Evolutionary conservation across 92 coral and sea anemone genomes (phyloP).

Genomic region (Micromussa lordhowensis): DNA sequence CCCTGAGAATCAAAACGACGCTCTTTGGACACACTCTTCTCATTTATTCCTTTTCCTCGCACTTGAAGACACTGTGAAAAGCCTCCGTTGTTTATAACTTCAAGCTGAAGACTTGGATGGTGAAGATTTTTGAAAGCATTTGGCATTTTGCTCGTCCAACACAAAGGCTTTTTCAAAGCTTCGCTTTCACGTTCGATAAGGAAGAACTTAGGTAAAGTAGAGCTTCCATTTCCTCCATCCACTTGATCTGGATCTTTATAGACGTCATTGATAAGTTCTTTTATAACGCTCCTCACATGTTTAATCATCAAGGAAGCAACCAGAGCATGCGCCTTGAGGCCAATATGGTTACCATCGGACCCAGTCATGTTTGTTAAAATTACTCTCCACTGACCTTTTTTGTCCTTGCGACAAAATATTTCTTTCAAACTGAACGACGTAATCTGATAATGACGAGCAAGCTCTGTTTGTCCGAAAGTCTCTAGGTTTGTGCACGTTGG

Average conservation of each 20-base stretch:
- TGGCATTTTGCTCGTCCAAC: slow-evolving; percentile 76
- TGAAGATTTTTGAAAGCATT: no score
- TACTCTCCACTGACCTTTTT: no score
- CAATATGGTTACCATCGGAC: no score
- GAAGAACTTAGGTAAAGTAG: no score
- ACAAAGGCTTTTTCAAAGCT: slow-evolving; percentile 45
- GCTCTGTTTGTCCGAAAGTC: slow-evolving; percentile 57
- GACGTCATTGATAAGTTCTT: neutral
- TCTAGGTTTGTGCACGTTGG: slow-evolving; percentile 63
- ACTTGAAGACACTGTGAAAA: neutral
- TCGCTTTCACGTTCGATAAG: slow-evolving; percentile 7
- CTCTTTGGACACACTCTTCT: neutral
- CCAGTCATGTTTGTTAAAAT: no score
- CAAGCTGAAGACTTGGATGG: no score
- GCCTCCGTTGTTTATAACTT: slow-evolving; percentile 10
- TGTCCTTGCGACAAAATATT: no score
- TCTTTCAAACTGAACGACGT: no score
- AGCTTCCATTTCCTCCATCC: neutral
- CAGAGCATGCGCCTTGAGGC: no score
- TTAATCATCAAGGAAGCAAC: no score
- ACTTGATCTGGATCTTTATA: neutral
- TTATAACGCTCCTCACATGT: no score
- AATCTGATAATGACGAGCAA: slow-evolving; percentile 53
- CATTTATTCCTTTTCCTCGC: neutral
- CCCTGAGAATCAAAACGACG: no score